Conservation (phyloP, 2,888 invertebrate species). For the Brachyopa scutellaris region DNA sequence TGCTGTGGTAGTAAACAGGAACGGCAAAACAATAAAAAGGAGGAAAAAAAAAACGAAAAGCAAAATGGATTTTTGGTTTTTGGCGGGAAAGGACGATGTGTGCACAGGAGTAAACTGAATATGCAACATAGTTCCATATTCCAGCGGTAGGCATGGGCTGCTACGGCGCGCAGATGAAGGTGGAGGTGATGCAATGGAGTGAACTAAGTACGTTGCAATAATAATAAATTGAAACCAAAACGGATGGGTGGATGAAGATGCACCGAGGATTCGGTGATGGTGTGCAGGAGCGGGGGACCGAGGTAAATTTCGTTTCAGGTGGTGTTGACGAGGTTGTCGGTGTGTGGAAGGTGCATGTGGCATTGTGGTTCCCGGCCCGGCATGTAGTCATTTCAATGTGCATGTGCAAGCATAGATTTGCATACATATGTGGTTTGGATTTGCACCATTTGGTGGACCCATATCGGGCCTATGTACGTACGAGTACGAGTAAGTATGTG, state of each 20-base stretch:
- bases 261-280: background rate
- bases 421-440: slow-evolving; percentile 60
- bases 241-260: slow-evolving; percentile 42
- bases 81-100: slow-evolving; percentile 71
- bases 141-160: slow-evolving; percentile 5
- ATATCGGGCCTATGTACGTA: background rate
- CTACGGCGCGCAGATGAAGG: slow-evolving; percentile 5
- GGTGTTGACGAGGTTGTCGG: slow-evolving; percentile 53
- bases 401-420: slow-evolving; percentile 52
- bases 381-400: slow-evolving; percentile 13
- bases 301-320: slow-evolving; percentile 40
- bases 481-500: slow-evolving; percentile 12
- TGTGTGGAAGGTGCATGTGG: slow-evolving; percentile 43
- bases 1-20: slow-evolving; percentile 61
- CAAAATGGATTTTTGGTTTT: slow-evolving; percentile 63
- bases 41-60: slow-evolving; percentile 6
- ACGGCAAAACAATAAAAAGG: slow-evolving; percentile 35
- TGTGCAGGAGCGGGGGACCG: background rate
- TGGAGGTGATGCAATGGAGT: slow-evolving; percentile 69
- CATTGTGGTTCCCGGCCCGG: slow-evolving; percentile 21
- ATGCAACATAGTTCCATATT: slow-evolving; percentile 64
- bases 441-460: slow-evolving; percentile 56
- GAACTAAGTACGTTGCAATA: slow-evolving; percentile 71
- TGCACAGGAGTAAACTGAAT: slow-evolving; percentile 36
- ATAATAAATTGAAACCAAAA: slow-evolving; percentile 70